Percentiles rank a stretch among this genome's conserved stretches.
Evolutionary conservation across 2,797 vertebrate species (phyloP).

Genomic region (Cirrhinus mrigala): DNA sequence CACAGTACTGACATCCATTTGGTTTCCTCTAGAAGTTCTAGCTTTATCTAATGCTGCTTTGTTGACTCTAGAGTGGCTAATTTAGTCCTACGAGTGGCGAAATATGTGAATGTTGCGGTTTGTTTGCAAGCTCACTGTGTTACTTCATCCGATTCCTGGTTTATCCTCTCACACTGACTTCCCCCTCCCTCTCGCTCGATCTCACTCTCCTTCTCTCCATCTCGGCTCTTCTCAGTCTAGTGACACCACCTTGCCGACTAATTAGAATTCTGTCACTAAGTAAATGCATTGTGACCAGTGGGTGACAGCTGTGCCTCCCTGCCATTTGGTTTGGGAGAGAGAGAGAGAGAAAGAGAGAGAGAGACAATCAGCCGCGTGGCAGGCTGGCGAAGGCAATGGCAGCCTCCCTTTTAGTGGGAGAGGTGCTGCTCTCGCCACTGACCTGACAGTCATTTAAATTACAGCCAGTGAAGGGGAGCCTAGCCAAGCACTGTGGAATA

Average conservation of each 20-base stretch:
- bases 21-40: background rate
- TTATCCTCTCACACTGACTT: conserved; percentile 59
- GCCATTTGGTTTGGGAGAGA: conserved; percentile 82
- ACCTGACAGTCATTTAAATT: conserved; percentile 99
- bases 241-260: conserved; percentile 93
- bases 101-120: conserved; percentile 44
- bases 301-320: conserved; percentile 92
- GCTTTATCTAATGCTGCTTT: background rate
- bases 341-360: conserved; percentile 48
- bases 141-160: conserved; percentile 61
- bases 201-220: conserved; percentile 49
- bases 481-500: conserved; percentile 82
- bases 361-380: conserved; percentile 89
- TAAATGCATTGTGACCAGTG: conserved; percentile 98
- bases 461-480: conserved; percentile 77
- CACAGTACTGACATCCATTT: background rate
- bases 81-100: conserved; percentile 25
- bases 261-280: conserved; percentile 99
- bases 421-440: conserved; percentile 92
- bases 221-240: conserved; percentile 72
- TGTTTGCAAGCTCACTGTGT: conserved; percentile 52
- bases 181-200: conserved; percentile 50
- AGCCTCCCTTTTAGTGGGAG: conserved; percentile 98
- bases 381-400: conserved; percentile 85
- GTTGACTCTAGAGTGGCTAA: conserved; percentile 13